Conservation (phyloP, 2,888 invertebrate genomes). For the Epinotia ramella region DNA sequence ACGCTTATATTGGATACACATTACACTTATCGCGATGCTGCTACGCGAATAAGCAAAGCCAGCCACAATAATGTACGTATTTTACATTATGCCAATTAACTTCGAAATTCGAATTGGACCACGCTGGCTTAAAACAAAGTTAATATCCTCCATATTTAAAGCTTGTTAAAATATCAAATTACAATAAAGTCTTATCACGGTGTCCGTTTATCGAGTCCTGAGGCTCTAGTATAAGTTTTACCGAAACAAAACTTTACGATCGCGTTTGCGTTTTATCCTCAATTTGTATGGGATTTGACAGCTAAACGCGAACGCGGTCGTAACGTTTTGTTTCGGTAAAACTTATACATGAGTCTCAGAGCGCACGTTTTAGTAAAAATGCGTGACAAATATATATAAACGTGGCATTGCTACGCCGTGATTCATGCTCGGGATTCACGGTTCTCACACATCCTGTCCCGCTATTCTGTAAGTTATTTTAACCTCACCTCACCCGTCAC, state of each 20-base stretch:
- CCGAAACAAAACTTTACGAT: too few species aligned
- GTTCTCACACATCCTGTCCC: conserved; percentile 18
- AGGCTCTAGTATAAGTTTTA: too few species aligned
- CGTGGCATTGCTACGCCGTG: conserved; percentile 29
- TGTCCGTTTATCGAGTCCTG: conserved; percentile 3
- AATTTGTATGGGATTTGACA: too few species aligned
- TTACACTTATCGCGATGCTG: background rate
- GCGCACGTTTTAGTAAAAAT: conserved; percentile 23
- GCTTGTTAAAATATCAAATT: conserved; percentile 20
- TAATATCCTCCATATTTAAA: background rate
- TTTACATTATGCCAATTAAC: conserved; percentile 6
- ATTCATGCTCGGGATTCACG: conserved; percentile 24
- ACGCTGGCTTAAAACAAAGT: conserved; percentile 9
- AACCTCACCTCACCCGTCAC: too few species aligned
- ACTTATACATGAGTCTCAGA: too few species aligned
- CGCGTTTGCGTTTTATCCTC: too few species aligned
- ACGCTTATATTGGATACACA: background rate
- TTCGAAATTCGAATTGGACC: conserved; percentile 14
- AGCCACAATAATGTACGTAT: background rate
- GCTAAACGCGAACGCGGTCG: too few species aligned
- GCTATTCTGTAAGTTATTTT: too few species aligned
- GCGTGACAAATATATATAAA: conserved; percentile 36
- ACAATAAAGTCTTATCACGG: conserved; percentile 11
- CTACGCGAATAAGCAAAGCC: background rate
- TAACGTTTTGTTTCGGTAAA: too few species aligned